These are phyloP conservation scores for Yponomeuta evonymella DNA, from an alignment of 2,888 invertebrate genomes.

Conservation along the genomic window DNA sequence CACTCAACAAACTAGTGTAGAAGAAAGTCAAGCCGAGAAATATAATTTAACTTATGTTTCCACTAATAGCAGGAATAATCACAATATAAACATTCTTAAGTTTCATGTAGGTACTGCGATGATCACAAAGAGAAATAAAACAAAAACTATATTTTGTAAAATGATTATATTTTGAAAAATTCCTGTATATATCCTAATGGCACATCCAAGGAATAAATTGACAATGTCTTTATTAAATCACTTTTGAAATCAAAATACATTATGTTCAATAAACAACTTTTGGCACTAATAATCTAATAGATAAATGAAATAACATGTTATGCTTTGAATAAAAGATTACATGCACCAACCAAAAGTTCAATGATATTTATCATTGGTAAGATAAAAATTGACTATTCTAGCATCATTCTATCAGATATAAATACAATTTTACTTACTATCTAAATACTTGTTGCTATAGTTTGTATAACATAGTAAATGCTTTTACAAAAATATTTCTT, in stretches of 20 bases:
- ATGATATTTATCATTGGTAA: not conserved
- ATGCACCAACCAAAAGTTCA: no score
- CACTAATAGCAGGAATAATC: no score
- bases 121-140: not conserved
- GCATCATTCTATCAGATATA: not conserved
- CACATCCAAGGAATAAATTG: not conserved
- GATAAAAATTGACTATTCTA: not conserved
- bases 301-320: not conserved
- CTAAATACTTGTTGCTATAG: constrained; percentile 5
- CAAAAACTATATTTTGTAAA: not conserved
- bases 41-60: no score
- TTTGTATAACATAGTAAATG: constrained; percentile 1
- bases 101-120: not conserved
- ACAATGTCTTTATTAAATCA: not conserved
- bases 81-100: no score
- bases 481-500: constrained; percentile 11
- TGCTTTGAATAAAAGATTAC: no score
- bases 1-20: no score
- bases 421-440: not conserved
- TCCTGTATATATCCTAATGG: not conserved
- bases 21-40: no score
- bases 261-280: not conserved
- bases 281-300: not conserved
- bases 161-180: not conserved
- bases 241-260: not conserved